Evolutionary conservation across 2,888 invertebrate genomes (phyloP).

Genomic region (Vanessa cardui): DNA sequence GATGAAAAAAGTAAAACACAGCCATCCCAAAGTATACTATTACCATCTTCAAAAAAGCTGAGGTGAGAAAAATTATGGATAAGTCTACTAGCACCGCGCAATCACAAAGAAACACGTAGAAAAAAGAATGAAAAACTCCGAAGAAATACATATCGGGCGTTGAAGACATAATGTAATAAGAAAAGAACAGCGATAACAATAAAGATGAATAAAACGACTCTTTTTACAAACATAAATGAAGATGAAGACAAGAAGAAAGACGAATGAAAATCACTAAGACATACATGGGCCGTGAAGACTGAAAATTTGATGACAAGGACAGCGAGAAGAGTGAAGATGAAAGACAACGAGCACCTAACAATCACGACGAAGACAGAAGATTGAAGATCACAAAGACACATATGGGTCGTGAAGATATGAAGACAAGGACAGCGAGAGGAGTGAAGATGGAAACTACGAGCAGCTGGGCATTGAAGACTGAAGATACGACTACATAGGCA

Average conservation of each 20-base stretch:
- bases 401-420: not conserved
- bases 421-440: not conserved
- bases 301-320: not conserved
- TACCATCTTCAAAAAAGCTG: too few species aligned
- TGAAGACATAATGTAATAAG: too few species aligned
- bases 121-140: too few species aligned
- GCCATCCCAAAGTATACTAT: too few species aligned
- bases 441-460: not conserved
- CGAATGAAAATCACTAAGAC: not conserved
- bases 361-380: too few species aligned
- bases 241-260: not conserved
- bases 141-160: not conserved
- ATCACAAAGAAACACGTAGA: too few species aligned
- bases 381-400: too few species aligned
- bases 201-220: not conserved
- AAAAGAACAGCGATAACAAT: too few species aligned
- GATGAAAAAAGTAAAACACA: not conserved
- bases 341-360: not conserved
- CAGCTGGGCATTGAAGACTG: not conserved
- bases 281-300: not conserved
- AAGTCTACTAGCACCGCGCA: not conserved
- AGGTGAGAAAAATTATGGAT: too few species aligned
- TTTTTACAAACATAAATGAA: too few species aligned
- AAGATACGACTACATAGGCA: not conserved
- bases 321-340: not conserved